Evolutionary conservation across 2,888 invertebrate species (phyloP).

Genomic region (Cataglyphis livida): DNA sequence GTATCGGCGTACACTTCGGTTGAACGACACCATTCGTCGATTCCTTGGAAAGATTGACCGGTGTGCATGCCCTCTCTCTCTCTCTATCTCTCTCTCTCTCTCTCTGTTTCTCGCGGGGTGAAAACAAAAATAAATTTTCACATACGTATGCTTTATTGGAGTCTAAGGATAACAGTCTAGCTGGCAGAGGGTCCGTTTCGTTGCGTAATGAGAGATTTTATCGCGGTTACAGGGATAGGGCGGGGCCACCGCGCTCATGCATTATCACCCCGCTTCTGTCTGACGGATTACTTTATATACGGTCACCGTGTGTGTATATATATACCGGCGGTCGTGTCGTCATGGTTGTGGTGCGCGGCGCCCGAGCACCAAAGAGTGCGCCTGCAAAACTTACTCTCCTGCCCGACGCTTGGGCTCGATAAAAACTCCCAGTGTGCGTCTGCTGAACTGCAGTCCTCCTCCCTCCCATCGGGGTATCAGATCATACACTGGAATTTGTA

Average conservation of each 20-base stretch:
- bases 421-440: slow-evolving; percentile 71
- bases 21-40: slow-evolving; percentile 57
- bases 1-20: slow-evolving; percentile 18
- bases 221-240: slow-evolving; percentile 83
- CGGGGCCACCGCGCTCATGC: slow-evolving; percentile 82
- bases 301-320: slow-evolving; percentile 66
- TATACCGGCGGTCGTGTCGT: slow-evolving; percentile 17
- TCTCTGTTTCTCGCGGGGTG: slow-evolving; percentile 23
- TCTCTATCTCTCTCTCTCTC: not conserved
- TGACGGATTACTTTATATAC: slow-evolving; percentile 80
- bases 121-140: slow-evolving; percentile 75
- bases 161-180: slow-evolving; percentile 76
- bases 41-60: slow-evolving; percentile 58
- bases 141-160: slow-evolving; percentile 77
- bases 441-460: slow-evolving; percentile 48
- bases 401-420: slow-evolving; percentile 65
- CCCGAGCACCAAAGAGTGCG: slow-evolving; percentile 73
- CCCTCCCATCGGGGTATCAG: slow-evolving; percentile 57
- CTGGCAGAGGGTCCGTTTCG: slow-evolving; percentile 80
- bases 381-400: slow-evolving; percentile 73
- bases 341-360: slow-evolving; percentile 64
- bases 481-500: slow-evolving; percentile 60
- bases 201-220: slow-evolving; percentile 84
- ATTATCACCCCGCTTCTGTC: slow-evolving; percentile 82
- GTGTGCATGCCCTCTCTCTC: not conserved